These are phyloP conservation scores for Eupithecia vulgata DNA, from an alignment of 2,888 invertebrate genomes.

Conservation along the genomic window DNA sequence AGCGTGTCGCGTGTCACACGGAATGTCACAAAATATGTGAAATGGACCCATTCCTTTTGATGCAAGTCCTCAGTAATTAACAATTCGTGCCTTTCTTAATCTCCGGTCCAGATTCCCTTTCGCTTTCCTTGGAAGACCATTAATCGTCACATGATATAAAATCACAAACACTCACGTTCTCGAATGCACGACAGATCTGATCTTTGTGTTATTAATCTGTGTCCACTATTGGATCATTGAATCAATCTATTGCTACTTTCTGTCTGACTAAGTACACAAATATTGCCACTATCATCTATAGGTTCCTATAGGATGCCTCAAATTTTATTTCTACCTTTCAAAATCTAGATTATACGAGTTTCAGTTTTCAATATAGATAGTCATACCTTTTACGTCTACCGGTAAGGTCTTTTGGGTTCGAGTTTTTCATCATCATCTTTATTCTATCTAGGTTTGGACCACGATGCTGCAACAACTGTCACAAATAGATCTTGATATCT, in stretches of 20 bases:
- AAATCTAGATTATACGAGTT: no score
- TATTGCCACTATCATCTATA: neutral
- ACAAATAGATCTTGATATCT: constrained; percentile 12
- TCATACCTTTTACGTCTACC: no score
- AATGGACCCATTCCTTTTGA: neutral
- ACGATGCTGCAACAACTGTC: neutral
- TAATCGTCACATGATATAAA: constrained; percentile 36
- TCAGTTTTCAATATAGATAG: no score
- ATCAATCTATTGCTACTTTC: constrained; percentile 9
- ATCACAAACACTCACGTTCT: constrained; percentile 33
- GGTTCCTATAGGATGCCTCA: no score
- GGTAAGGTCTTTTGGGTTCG: no score
- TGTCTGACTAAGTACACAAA: neutral
- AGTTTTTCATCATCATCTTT: no score
- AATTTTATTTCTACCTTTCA: no score
- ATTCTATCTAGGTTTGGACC: no score
- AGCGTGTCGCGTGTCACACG: no score
- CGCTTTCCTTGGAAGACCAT: constrained; percentile 34
- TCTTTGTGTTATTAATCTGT: constrained; percentile 22
- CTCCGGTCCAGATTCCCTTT: constrained; percentile 38
- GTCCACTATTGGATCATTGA: constrained; percentile 23
- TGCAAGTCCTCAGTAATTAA: constrained; percentile 35
- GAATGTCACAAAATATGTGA: neutral
- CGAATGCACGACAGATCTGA: constrained; percentile 27
- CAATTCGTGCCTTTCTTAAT: constrained; percentile 32